phyloP scores from a whole-genome alignment of 35 echinoderm and acorn worm genomes.

The Apostichopus parvimensis region DNA sequence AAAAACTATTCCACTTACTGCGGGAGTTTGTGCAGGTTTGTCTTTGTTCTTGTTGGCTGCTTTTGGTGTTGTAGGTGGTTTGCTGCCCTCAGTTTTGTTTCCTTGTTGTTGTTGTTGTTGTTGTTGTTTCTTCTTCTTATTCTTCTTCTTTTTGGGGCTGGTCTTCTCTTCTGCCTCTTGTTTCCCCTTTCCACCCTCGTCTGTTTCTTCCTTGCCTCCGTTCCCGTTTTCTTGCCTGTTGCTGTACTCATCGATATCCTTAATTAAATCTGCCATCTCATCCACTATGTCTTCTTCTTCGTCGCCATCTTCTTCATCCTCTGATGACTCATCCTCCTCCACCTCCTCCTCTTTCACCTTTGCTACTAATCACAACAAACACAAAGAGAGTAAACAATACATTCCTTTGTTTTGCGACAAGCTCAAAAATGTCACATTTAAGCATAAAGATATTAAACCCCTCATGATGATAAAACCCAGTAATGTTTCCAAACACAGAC shows the following conservation, averaged over 20 bases:
- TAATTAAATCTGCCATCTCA: conserved; percentile 2
- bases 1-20: background rate
- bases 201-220: background rate
- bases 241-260: conserved; percentile 10
- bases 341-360: background rate
- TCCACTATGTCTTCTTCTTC: background rate
- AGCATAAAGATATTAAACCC: no score
- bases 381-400: background rate
- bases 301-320: conserved; percentile 5
- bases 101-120: background rate
- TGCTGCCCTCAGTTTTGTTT: background rate
- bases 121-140: conserved; percentile 20
- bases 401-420: no score
- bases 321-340: background rate
- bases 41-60: background rate
- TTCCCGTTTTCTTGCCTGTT: background rate
- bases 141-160: background rate
- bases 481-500: no score
- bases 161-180: background rate
- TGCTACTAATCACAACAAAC: background rate
- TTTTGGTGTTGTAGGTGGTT: background rate
- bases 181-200: background rate
- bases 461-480: no score
- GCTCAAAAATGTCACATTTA: no score
- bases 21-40: background rate